Percentiles rank a stretch among this genome's conserved stretches.
Evolutionary conservation across 2,888 invertebrate species (phyloP).

Genomic region (Teinopalpus imperialis): DNA sequence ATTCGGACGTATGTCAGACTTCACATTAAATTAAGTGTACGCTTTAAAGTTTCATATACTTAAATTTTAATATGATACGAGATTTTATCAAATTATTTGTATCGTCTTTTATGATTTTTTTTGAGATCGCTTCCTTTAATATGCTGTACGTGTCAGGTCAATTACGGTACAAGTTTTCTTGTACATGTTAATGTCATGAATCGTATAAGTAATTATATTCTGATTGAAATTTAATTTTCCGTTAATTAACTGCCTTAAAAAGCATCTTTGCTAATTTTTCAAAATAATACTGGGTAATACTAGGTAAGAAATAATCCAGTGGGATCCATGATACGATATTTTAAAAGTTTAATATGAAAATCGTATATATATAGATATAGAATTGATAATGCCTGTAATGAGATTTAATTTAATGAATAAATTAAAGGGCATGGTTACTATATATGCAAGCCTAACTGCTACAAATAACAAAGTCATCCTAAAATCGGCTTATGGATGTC

Average conservation of each 20-base stretch:
- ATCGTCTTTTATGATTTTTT: constrained; percentile 4
- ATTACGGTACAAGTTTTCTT: constrained; percentile 13
- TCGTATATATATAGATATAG: no score
- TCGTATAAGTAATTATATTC: no score
- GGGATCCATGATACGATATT: no score
- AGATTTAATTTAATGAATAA: no score
- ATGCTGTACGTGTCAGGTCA: constrained; percentile 17
- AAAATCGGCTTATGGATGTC: constrained; percentile 62
- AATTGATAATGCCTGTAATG: no score
- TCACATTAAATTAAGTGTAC: constrained; percentile 24
- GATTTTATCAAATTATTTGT: constrained; percentile 21
- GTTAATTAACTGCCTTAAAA: no score
- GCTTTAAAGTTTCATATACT: constrained; percentile 15
- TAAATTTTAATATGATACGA: constrained; percentile 16
- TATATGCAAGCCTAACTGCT: constrained; percentile 38
- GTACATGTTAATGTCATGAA: no score
- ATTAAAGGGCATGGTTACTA: constrained; percentile 4
- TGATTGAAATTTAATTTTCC: no score
- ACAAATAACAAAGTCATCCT: constrained; percentile 46
- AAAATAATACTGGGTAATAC: no score
- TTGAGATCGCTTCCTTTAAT: constrained; percentile 1
- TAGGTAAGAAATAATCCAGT: no score
- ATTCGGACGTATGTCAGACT: constrained; percentile 17
- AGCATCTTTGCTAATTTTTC: no score
- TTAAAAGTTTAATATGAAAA: no score